A percentile compares a stretch with the other conserved stretches of the same genome.
Evolutionary conservation across 2,888 invertebrate genomes (phyloP).

Genomic region (Dynastes tityus): DNA sequence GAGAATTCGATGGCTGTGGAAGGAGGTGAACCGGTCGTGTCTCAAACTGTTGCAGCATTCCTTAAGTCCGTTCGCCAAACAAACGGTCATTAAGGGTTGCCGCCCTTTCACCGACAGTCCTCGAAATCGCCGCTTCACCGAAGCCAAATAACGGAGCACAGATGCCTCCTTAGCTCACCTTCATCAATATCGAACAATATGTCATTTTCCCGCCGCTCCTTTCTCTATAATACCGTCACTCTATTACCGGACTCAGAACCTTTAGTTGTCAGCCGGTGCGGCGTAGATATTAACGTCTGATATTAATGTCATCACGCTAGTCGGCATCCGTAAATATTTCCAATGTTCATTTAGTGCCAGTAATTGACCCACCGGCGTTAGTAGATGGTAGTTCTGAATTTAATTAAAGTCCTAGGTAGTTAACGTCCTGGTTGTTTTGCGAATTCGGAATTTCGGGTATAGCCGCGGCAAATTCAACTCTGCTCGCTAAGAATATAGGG

Average conservation of each 20-base stretch:
- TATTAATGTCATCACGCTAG: constrained; percentile 47
- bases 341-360: constrained; percentile 44
- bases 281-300: constrained; percentile 45
- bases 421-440: constrained; percentile 25
- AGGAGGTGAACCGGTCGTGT: constrained; percentile 57
- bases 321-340: constrained; percentile 45
- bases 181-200: constrained; percentile 51
- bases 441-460: constrained; percentile 26
- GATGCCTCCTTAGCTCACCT: constrained; percentile 49
- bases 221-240: constrained; percentile 48
- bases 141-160: constrained; percentile 36
- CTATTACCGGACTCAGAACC: constrained; percentile 48
- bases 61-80: constrained; percentile 53
- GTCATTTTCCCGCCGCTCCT: constrained; percentile 48
- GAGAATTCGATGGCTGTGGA: not conserved
- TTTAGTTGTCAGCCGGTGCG: constrained; percentile 40
- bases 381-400: constrained; percentile 42
- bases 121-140: constrained; percentile 23
- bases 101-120: constrained; percentile 46
- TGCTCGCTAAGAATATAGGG: no score
- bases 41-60: constrained; percentile 57
- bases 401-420: constrained; percentile 38
- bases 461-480: not conserved
- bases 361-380: constrained; percentile 40
- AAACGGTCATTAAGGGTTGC: constrained; percentile 56